phyloP scores from a whole-genome alignment of 2,888 invertebrate species.

The Eudasyphora cyanicolor region DNA sequence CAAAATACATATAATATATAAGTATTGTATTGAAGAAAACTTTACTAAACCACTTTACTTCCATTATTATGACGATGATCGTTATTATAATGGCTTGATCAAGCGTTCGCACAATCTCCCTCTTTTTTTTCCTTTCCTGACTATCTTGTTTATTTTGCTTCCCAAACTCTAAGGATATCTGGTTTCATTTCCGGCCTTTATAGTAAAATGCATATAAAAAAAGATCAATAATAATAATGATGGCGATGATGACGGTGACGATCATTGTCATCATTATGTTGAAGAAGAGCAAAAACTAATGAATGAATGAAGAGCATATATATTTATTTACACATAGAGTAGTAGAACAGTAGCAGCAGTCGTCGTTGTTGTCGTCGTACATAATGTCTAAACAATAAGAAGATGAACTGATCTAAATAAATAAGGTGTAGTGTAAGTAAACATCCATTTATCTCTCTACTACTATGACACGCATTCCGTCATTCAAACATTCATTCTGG shows the following conservation, averaged over 20 bases:
- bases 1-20: not conserved
- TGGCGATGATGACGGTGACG: not conserved
- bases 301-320: conserved; percentile 8
- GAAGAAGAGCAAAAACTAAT: not conserved
- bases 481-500: not conserved
- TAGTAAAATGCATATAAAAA: conserved; percentile 49
- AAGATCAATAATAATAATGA: conserved; percentile 21
- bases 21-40: not conserved
- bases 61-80: not conserved
- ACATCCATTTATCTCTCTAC: too few species aligned
- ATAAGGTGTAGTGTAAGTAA: not conserved
- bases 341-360: not conserved
- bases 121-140: not conserved
- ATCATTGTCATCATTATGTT: not conserved
- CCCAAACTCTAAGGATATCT: conserved; percentile 71
- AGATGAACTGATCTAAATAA: conserved; percentile 46
- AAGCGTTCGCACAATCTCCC: not conserved
- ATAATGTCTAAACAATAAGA: conserved; percentile 52
- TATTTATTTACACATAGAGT: not conserved
- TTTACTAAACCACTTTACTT: conserved; percentile 28
- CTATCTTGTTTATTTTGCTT: not conserved
- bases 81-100: conserved; percentile 14
- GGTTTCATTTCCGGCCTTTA: conserved; percentile 78
- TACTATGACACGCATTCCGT: not conserved
- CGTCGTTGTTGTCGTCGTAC: not conserved